Evolutionary conservation across 2,797 vertebrate genomes (phyloP).

Genomic region (Prionace glauca): DNA sequence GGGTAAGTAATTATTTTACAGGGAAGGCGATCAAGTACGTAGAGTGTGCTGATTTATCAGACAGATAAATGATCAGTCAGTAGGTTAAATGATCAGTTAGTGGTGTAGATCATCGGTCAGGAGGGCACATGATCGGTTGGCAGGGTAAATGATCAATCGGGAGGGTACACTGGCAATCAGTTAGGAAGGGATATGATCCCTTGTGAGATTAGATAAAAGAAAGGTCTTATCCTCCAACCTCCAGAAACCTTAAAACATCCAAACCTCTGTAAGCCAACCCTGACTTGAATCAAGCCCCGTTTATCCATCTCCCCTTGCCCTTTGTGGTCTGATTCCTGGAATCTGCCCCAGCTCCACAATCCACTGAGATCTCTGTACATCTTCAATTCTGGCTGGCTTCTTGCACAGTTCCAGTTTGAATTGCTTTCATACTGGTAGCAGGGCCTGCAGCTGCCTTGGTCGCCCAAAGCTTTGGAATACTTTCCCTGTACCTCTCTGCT

Average conservation of each 20-base stretch:
- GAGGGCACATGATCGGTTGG: too few relatives aligned
- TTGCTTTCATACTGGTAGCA: not conserved
- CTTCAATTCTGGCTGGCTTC: not conserved
- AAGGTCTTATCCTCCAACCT: not conserved
- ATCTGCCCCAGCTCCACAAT: not conserved
- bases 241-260: not conserved
- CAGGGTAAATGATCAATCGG: not conserved
- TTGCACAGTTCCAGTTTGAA: not conserved
- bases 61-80: not conserved
- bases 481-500: not conserved
- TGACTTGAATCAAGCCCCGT: not conserved
- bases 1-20: not conserved
- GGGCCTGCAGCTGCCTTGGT: not conserved
- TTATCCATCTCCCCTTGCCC: not conserved
- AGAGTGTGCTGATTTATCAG: not conserved
- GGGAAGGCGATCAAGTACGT: not conserved
- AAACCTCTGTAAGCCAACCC: not conserved
- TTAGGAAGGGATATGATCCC: not conserved
- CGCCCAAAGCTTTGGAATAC: not conserved
- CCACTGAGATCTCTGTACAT: not conserved
- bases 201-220: not conserved
- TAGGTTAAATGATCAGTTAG: too few relatives aligned
- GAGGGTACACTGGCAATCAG: not conserved
- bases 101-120: too few relatives aligned
- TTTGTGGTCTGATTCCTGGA: too few relatives aligned